Base-by-base conservation (phyloP, 2,113 vertebrate species). In the Vimba vimba region DNA sequence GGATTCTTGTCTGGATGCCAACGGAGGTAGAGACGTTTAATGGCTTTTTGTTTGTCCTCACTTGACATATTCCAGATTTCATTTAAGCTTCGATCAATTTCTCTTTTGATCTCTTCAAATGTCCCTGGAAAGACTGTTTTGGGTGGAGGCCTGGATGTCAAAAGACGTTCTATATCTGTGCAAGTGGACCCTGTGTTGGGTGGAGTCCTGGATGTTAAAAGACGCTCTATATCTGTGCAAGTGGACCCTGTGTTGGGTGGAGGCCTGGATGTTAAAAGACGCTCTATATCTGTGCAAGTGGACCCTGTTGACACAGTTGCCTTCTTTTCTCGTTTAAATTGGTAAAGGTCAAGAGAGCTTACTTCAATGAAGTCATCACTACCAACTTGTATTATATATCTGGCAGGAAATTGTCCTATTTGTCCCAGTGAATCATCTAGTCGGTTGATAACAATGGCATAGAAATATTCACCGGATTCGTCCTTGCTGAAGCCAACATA, bases 1-100 rank as follows among this genome's bases (percentile, higher is more conserved):
- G 45, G 84, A 85, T 96, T 96, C 91, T 96, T 96, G 91, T 96
- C 95, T 74, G 95, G 95, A 86, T 96, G 95, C 92, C 95, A 96
- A 79, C 86, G 92, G 1, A 96, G 91, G 86, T 94, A 95, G 21
- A 96, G 89, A n/a, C 96, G 92, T 86, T 90, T 93, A 78, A 96
- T 87, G 50, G 93, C 94, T 87, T 95, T 95, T 0, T 21, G 7
- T 75, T 86, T 92, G 76, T 96, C 94, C 3, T 92, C 91, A 17
- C 79, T 8, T 1, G 93, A 90, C 76, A 96, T 91, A 17, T 27
- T 84, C 93, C 94, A 95, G 50, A 96, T 92, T 86, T 94, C 88
- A 50, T n/a, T 80, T 75, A 96, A 86, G 75, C 88, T 89, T 83
- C 88, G 75, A 62, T 96, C 94, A 86, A 96, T 95, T 90, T 96